These are phyloP conservation scores for Lepus townsendii DNA, from an alignment of 2,797 vertebrate species.

Conservation along the genomic window DNA sequence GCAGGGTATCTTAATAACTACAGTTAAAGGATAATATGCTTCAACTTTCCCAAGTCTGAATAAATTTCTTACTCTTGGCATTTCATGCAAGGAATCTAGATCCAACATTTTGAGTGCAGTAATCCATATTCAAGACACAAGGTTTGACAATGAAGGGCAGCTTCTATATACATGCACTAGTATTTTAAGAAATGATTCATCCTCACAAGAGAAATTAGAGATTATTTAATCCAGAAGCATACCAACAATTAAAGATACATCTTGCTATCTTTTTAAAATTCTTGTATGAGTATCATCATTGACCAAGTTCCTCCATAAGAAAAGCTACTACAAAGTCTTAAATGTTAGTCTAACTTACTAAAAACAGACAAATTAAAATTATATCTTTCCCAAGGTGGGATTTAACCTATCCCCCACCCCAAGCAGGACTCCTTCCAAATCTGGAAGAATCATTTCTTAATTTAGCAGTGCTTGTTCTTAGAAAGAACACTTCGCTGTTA, in stretches of 20 bases:
- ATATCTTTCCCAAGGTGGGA: not conserved
- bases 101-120: not conserved
- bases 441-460: not conserved
- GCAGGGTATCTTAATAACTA: not conserved
- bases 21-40: not conserved
- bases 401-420: not conserved
- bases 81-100: not conserved
- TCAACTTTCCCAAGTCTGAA: not conserved
- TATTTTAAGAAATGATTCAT: not conserved
- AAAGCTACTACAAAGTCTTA: not conserved
- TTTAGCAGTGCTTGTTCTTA: not conserved
- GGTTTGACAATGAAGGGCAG: not conserved
- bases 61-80: not conserved
- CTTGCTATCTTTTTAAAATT: not conserved
- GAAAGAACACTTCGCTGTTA: not conserved
- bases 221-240: not conserved
- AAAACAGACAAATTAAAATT: constrained; percentile 15
- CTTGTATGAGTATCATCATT: not conserved
- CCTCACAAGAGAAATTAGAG: not conserved
- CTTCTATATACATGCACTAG: not conserved
- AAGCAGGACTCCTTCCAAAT: not conserved
- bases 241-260: not conserved
- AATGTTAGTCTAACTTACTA: not conserved
- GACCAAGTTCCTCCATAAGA: not conserved
- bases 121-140: not conserved